phyloP scores from a whole-genome alignment of 2,797 vertebrate species.

The Bufotes viridis region DNA sequence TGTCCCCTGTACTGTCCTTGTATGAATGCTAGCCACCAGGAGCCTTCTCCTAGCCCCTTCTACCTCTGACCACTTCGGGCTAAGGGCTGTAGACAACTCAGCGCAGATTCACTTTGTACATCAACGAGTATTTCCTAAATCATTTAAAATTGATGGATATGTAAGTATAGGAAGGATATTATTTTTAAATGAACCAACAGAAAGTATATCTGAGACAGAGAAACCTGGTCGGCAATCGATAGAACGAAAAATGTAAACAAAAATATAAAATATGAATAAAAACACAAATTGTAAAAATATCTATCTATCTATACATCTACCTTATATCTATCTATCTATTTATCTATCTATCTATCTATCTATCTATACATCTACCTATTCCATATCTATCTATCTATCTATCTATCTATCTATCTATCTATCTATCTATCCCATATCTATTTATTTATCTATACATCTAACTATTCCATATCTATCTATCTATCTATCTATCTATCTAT shows the following conservation, averaged over 20 bases:
- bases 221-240: background rate
- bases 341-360: background rate
- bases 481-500: slow-evolving; percentile 8
- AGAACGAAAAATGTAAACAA: background rate
- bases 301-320: background rate
- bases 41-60: no score
- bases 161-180: background rate
- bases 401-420: slow-evolving; percentile 12
- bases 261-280: background rate
- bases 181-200: background rate
- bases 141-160: background rate
- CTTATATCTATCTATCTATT: background rate
- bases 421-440: background rate
- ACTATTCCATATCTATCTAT: background rate
- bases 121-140: background rate
- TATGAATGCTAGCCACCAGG: no score
- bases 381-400: background rate
- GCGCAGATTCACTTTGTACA: background rate
- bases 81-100: background rate
- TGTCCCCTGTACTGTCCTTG: no score
- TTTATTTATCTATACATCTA: background rate
- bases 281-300: background rate
- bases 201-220: background rate
- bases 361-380: background rate
- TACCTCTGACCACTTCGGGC: background rate